phyloP scores from a whole-genome alignment of 92 coral and sea anemone species.

The Epizoanthus illoricatus region DNA sequence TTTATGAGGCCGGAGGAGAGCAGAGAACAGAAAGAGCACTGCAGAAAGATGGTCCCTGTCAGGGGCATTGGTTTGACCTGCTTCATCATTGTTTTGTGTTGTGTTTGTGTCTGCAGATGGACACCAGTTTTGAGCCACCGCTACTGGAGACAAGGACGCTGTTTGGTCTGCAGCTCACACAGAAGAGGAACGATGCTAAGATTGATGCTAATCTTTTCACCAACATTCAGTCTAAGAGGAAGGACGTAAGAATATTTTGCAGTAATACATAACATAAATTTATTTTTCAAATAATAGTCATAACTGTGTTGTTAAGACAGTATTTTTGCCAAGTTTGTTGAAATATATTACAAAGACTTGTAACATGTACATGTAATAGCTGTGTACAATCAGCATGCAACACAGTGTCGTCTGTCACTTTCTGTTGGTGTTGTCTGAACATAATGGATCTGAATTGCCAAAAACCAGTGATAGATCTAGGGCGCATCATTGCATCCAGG shows the following conservation, averaged over 20 bases:
- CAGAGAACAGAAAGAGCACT: no score
- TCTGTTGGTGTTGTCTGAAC: no score
- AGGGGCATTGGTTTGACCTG: neutral
- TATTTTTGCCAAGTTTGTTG: no score
- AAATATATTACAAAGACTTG: no score
- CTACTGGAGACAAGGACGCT: constrained; percentile 77
- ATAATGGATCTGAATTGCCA: no score
- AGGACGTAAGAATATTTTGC: constrained; percentile 57
- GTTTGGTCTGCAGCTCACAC: constrained; percentile 94
- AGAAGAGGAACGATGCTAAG: constrained; percentile 82
- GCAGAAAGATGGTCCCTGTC: no score
- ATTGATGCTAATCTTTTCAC: constrained; percentile 77
- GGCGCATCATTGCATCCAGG: no score
- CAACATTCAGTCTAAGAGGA: constrained; percentile 65
- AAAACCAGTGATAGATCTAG: no score
- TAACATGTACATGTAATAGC: no score
- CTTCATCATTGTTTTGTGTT: neutral
- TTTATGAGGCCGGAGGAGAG: no score
- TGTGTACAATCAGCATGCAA: no score
- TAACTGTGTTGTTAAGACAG: neutral
- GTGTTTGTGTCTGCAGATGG: constrained; percentile 68
- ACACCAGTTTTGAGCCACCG: constrained; percentile 79
- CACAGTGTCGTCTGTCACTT: no score
- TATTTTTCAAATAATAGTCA: neutral
- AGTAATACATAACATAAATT: neutral